Base-by-base conservation (phyloP, 2,888 invertebrate genomes). In the Anaspis maculata region DNA sequence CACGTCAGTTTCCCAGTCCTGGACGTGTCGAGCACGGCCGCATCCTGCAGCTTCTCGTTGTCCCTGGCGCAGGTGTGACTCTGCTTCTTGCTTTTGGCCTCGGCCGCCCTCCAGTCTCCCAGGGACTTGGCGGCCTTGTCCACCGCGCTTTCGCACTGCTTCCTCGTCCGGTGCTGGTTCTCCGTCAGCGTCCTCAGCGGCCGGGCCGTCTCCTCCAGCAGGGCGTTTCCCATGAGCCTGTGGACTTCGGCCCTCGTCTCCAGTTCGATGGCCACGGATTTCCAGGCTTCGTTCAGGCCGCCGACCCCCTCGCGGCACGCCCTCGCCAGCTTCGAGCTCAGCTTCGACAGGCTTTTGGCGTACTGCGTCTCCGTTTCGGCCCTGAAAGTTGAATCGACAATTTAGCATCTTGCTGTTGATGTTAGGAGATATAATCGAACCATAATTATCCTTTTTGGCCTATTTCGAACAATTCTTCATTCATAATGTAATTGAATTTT, bases 161-260 rank as follows among this genome's bases (percentile, higher is more conserved):
- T 83, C 49, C 83, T 66, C 30, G 78, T 71, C 59, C 81, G 77
- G 53, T 82, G 75, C 56, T 83, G 82, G 51, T 72, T 74, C 42
- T 83, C 83, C 23, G 79, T 74, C 29, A 83, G 71, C 42, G 70
- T 67, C 61, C 81, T 83, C 56, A 94, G 72, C 30, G 94, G 94
- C 66, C 90, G 89, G 14, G 88, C 87, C 40, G 94, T 76, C 61
- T 94, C 92, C 48, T 94, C 94, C 38, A 81, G 69, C 24, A 94
- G 68, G 22, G 85, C 78, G 46, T 46, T 50, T 2, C 61, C 59
- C 30, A 58, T 63, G 49, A 66, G 76, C 76, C 80, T 79, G 70
- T 94, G 94, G 32, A 87, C 78, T 61, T 94, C 92, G 19, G 91
- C 85, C 53, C 90, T 83, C 45, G 83, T 78, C 64, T 94, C 94